phyloP scores from a whole-genome alignment of 64 coral and sea anemone genomes.

The Pachyseris speciosa region DNA sequence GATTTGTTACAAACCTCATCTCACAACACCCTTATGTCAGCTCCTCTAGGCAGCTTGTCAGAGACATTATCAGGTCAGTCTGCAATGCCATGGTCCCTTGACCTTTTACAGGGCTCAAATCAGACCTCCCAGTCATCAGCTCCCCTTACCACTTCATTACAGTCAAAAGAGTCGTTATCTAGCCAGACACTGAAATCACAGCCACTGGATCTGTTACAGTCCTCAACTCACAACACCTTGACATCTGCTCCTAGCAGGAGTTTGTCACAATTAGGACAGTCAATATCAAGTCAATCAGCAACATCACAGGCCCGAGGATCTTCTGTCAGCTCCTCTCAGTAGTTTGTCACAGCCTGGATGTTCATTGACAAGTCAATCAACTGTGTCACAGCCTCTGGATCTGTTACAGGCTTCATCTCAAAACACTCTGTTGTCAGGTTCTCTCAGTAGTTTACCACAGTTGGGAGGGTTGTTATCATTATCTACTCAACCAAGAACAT shows the following conservation, averaged over 20 bases:
- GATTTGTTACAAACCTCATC: not conserved
- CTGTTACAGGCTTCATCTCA: not conserved
- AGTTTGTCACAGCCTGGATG: conserved; percentile 13
- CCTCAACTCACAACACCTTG: not conserved
- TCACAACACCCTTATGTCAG: not conserved
- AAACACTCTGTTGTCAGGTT: not conserved
- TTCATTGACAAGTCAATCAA: not conserved
- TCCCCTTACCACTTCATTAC: conserved; percentile 14
- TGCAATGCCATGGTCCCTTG: not conserved
- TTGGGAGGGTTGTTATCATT: no score
- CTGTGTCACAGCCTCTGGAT: not conserved
- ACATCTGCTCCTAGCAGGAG: not conserved
- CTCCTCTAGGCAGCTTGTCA: conserved; percentile 29
- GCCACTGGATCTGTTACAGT: not conserved
- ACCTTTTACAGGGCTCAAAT: not conserved
- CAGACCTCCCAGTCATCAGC: not conserved
- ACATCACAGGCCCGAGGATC: not conserved
- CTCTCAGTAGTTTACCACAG: not conserved
- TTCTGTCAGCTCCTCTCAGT: conserved; percentile 52
- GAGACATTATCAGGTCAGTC: not conserved
- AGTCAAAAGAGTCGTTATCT: not conserved
- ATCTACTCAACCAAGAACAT: not conserved
- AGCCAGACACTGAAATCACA: not conserved
- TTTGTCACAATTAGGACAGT: not conserved
- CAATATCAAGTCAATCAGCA: not conserved